Percentiles rank a stretch among this genome's conserved stretches.
phyloP scores from a whole-genome alignment of 2,797 vertebrate genomes.

The Hyperoplus immaculatus region DNA sequence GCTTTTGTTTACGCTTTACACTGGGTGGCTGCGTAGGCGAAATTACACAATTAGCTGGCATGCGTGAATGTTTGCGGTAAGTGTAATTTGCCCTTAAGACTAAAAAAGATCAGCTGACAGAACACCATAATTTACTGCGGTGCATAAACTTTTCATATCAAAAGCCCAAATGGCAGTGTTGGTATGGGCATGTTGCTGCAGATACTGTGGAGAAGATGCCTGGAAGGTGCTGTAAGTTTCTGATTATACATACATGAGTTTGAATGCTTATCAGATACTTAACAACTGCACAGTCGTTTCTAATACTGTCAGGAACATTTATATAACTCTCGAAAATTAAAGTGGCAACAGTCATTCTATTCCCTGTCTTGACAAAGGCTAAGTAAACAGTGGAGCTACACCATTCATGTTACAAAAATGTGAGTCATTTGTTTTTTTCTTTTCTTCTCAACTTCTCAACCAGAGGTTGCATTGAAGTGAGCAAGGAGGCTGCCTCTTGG shows the following conservation, averaged over 20 bases:
- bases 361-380: not conserved
- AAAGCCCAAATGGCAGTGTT: not conserved
- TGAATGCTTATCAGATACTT: not conserved
- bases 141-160: not conserved
- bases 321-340: not conserved
- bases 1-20: not conserved
- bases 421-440: not conserved
- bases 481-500: not conserved
- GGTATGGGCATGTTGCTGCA: not conserved
- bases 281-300: not conserved
- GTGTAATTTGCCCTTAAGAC: not conserved
- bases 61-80: not conserved
- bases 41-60: not conserved
- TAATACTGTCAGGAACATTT: not conserved
- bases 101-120: not conserved
- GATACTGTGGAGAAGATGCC: not conserved
- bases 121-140: not conserved
- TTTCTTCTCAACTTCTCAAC: not conserved
- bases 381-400: not conserved
- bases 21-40: not conserved
- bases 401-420: not conserved
- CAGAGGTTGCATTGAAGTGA: not conserved
- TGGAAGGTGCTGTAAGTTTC: not conserved
- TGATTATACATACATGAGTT: not conserved
- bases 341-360: not conserved